A percentile compares a stretch with the other conserved stretches of the same genome.
Evolutionary conservation across 2,113 vertebrate genomes (phyloP).

Genomic region (Setophaga petechia): DNA sequence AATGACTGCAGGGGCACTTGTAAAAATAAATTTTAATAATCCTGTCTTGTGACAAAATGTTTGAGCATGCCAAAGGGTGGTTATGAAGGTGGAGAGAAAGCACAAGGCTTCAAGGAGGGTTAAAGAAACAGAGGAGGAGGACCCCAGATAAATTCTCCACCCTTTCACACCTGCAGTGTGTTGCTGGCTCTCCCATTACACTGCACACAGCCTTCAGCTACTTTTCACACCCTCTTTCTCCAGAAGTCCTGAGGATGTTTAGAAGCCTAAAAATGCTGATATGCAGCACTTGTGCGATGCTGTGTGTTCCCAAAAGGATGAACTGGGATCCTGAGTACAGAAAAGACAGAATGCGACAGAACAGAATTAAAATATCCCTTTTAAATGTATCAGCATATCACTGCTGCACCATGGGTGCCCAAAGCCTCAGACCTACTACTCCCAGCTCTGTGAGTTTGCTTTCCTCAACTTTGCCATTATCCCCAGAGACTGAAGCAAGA

Average conservation of each 20-base stretch:
- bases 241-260: neutral
- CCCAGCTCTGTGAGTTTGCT: neutral
- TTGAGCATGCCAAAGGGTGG: neutral
- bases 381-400: neutral
- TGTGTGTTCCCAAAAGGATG: neutral
- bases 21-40: neutral
- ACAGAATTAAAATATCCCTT: neutral
- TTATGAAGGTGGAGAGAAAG: neutral
- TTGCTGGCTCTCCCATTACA: neutral
- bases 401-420: neutral
- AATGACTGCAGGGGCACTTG: neutral
- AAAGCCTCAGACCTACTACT: neutral
- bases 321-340: neutral
- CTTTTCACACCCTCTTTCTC: neutral
- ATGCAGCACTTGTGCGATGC: neutral
- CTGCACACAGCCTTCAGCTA: neutral
- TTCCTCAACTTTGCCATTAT: neutral
- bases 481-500: neutral
- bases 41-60: neutral
- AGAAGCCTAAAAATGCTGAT: neutral
- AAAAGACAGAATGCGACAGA: neutral
- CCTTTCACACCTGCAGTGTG: neutral
- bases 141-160: fast-evolving
- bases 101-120: neutral
- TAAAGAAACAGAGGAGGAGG: neutral